phyloP scores from a whole-genome alignment of 2,797 vertebrate species.

The Eutrigla gurnardus region DNA sequence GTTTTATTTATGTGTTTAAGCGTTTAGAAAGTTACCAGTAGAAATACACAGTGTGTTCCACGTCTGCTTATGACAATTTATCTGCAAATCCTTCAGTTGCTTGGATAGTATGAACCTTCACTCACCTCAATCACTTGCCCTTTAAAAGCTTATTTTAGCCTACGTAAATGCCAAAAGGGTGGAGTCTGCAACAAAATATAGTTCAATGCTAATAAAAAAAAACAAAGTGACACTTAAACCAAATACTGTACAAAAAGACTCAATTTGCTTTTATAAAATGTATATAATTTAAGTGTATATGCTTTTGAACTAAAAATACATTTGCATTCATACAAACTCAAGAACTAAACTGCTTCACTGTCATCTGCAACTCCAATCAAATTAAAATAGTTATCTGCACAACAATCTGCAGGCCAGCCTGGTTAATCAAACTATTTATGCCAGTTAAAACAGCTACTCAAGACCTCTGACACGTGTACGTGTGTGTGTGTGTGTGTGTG shows the following conservation, averaged over 20 bases:
- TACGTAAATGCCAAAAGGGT: constrained; percentile 42
- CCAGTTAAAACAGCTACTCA: constrained; percentile 60
- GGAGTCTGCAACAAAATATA: constrained; percentile 29
- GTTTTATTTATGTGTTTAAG: background rate
- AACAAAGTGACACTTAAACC: background rate
- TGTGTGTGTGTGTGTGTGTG: background rate
- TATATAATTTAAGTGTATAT: background rate
- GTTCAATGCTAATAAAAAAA: constrained; percentile 3
- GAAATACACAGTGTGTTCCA: background rate
- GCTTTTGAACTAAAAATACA: background rate
- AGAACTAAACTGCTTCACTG: background rate
- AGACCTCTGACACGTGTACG: constrained; percentile 46
- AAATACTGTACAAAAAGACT: background rate
- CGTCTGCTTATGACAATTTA: background rate
- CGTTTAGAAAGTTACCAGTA: background rate
- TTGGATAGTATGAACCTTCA: constrained; percentile 8
- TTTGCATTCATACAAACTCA: background rate
- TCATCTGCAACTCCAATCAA: constrained; percentile 17
- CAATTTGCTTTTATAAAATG: background rate
- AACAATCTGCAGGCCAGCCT: constrained; percentile 43
- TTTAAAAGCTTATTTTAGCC: constrained; percentile 50
- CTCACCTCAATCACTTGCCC: constrained; percentile 27
- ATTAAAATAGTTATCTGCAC: constrained; percentile 33
- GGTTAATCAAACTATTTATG: constrained; percentile 49
- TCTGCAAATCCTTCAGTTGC: constrained; percentile 6